A percentile compares a stretch with the other conserved stretches of the same genome.
These are phyloP conservation scores for Bambusicola thoracicus DNA, from an alignment of 2,113 vertebrate genomes.

Conservation along the genomic window DNA sequence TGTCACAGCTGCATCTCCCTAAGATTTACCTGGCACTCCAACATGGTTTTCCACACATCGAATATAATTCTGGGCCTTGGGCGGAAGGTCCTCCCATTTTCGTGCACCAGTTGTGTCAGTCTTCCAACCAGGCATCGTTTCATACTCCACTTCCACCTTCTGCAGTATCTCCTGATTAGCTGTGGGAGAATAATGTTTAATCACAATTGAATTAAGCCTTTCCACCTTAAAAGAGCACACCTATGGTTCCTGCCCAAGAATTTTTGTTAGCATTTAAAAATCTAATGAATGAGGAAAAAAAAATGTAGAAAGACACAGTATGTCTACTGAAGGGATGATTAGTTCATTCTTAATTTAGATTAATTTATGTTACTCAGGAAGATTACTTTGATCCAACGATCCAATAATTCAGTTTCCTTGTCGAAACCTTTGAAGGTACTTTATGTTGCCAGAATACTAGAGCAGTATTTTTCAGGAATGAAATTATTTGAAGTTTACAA, in stretches of 20 bases:
- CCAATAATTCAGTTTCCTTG: not conserved
- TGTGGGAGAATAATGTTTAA: slow-evolving; percentile 51
- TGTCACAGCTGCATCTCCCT: not conserved
- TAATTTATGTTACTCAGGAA: not conserved
- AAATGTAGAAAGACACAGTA: not conserved
- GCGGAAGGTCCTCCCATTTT: slow-evolving; percentile 94
- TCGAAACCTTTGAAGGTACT: not conserved
- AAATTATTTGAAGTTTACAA: not conserved
- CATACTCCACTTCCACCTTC: slow-evolving; percentile 96
- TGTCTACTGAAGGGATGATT: not conserved
- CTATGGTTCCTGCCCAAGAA: not conserved
- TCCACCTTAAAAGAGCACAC: not conserved
- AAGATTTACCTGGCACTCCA: slow-evolving; percentile 88
- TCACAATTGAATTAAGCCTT: not conserved
- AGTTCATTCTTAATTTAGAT: not conserved
- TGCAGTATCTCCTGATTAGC: slow-evolving; percentile 96
- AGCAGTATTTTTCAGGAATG: not conserved
- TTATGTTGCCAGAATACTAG: not conserved
- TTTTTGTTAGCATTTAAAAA: not conserved
- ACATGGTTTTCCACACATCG: slow-evolving; percentile 96
- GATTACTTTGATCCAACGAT: not conserved
- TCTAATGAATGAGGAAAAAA: not conserved
- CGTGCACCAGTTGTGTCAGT: slow-evolving; percentile 89
- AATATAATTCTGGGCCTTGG: slow-evolving; percentile 95
- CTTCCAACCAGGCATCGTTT: slow-evolving; percentile 97